phyloP scores from a whole-genome alignment of 2,113 vertebrate genomes.

The Phylloscopus trochilus region DNA sequence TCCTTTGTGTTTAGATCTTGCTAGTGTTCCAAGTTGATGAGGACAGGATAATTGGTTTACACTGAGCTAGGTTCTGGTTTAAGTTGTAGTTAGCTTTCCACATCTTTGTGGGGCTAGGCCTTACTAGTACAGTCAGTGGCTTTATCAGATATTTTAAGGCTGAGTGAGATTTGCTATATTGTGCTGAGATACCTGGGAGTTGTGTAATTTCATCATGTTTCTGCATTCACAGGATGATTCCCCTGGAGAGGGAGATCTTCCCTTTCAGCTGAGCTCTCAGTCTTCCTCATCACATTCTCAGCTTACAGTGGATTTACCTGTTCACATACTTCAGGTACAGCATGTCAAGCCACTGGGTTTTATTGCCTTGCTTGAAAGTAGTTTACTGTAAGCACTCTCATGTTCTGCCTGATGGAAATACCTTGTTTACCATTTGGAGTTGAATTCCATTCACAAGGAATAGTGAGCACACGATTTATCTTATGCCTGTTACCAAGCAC shows the following conservation, averaged over 20 bases:
- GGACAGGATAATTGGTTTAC: neutral
- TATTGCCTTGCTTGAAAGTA: neutral
- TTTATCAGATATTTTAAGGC: neutral
- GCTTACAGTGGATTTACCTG: constrained; percentile 88
- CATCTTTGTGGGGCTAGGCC: neutral
- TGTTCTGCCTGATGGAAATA: neutral
- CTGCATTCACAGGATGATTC: constrained; percentile 82
- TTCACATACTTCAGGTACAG: constrained; percentile 90
- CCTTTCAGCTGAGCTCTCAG: constrained; percentile 86
- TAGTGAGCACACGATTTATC: neutral
- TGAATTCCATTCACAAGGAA: neutral
- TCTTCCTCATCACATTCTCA: constrained; percentile 85
- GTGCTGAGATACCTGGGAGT: neutral
- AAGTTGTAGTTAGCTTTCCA: neutral
- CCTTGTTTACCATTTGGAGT: neutral
- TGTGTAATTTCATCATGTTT: neutral
- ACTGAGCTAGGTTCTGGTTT: neutral
- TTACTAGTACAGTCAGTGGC: neutral
- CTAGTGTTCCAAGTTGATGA: neutral
- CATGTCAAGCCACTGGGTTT: neutral
- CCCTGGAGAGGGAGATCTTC: constrained; percentile 83
- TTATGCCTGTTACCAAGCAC: neutral
- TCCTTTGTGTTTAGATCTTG: neutral
- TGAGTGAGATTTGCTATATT: neutral
- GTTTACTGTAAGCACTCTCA: neutral